phyloP scores from a whole-genome alignment of 2,113 vertebrate species.

The cat (Felis catus) region DNA sequence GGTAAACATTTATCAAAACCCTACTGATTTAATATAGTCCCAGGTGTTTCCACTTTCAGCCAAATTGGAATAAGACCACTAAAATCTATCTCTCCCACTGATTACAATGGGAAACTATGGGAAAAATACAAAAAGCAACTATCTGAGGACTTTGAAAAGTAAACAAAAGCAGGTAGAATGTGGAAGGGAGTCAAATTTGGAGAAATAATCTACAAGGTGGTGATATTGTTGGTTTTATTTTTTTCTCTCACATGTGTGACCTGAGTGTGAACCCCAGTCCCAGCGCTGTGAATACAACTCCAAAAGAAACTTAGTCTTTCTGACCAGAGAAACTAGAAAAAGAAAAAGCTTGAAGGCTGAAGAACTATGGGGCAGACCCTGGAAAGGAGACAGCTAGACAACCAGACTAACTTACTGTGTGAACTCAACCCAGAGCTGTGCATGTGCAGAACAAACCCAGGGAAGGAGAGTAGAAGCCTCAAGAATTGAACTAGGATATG shows the following conservation, averaged over 20 bases:
- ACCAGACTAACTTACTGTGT: neutral
- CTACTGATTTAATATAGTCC: neutral
- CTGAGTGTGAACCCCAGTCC: neutral
- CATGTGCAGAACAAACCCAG: neutral
- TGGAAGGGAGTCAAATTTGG: neutral
- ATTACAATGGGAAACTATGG: neutral
- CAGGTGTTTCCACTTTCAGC: neutral
- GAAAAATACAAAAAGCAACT: neutral
- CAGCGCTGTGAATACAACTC: neutral
- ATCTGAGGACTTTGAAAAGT: neutral
- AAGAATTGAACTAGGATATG: neutral
- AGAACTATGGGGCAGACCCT: neutral
- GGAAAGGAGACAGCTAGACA: neutral
- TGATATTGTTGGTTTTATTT: neutral
- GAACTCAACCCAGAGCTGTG: neutral
- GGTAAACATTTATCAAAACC: neutral
- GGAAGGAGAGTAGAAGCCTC: neutral
- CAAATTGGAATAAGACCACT: neutral
- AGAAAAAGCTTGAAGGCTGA: neutral
- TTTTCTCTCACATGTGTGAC: neutral
- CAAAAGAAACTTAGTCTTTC: neutral
- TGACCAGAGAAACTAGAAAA: neutral
- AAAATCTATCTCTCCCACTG: neutral
- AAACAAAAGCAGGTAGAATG: neutral
- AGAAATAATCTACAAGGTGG: neutral